A percentile compares a stretch with the other conserved stretches of the same genome.
These are phyloP conservation scores for Gambelia wislizenii DNA, from an alignment of 2,797 vertebrate species.

Conservation along the genomic window DNA sequence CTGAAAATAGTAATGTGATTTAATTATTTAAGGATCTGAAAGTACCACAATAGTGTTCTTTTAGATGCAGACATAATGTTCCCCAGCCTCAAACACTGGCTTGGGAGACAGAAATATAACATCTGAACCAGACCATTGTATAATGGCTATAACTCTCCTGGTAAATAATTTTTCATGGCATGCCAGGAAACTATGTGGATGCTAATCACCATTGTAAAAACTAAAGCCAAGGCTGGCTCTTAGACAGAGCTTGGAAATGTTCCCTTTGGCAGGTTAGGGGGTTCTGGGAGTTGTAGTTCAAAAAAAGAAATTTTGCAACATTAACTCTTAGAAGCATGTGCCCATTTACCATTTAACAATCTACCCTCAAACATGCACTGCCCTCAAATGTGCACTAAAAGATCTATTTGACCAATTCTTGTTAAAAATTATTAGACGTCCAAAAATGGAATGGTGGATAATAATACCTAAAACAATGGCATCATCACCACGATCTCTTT, in stretches of 20 bases:
- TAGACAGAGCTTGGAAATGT: not conserved
- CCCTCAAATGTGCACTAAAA: too few species aligned
- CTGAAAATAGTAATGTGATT: constrained; percentile 34
- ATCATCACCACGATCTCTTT: not conserved
- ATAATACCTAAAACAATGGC: not conserved
- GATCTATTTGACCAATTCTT: not conserved
- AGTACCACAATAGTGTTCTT: constrained; percentile 7
- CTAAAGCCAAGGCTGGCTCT: not conserved
- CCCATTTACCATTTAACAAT: not conserved
- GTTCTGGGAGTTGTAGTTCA: too few species aligned
- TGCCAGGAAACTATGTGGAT: not conserved
- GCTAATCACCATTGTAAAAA: not conserved
- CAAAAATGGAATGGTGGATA: not conserved
- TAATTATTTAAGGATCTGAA: constrained; percentile 36
- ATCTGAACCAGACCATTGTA: not conserved
- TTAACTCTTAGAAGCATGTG: not conserved
- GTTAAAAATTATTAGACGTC: not conserved
- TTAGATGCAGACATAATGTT: not conserved
- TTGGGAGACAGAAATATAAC: not conserved
- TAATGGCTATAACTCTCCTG: not conserved
- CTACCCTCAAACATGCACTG: not conserved
- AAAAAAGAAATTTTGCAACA: too few species aligned
- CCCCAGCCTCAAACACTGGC: not conserved
- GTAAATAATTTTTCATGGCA: not conserved
- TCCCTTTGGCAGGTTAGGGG: too few species aligned